Conservation (phyloP, 2,888 invertebrate genomes). For the Thalpophila matura region DNA sequence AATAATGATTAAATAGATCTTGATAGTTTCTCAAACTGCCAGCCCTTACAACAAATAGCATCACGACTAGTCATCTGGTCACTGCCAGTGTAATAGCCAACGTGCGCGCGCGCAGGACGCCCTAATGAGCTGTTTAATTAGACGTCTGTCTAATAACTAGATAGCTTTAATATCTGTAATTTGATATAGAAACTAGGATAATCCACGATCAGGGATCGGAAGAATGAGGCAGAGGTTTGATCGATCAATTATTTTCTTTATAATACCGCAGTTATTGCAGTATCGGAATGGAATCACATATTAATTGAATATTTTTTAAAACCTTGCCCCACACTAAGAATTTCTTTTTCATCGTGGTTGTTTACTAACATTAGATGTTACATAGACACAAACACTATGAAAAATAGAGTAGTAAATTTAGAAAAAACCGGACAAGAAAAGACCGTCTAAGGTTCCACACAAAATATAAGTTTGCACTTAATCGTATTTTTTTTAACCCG, state of each 20-base stretch:
- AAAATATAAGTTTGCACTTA: no score
- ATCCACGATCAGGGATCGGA: not conserved
- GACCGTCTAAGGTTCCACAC: no score
- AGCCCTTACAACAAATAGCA: slow-evolving; percentile 57
- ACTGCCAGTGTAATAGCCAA: slow-evolving; percentile 57
- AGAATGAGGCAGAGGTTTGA: slow-evolving; percentile 14
- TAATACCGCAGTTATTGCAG: no score
- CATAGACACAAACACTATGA: no score
- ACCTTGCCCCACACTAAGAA: no score
- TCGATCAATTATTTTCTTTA: not conserved
- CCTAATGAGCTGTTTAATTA: slow-evolving; percentile 63
- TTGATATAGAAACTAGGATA: slow-evolving; percentile 49
- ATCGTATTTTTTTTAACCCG: no score
- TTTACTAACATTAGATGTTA: no score
- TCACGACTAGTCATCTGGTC: slow-evolving; percentile 61
- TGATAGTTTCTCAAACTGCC: slow-evolving; percentile 21
- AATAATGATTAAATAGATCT: not conserved
- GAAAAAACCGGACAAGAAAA: no score
- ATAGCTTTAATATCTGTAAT: slow-evolving; percentile 55
- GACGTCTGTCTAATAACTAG: slow-evolving; percentile 55
- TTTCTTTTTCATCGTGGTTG: not conserved
- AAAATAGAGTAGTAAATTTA: no score
- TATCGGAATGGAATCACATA: no score
- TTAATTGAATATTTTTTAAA: no score
- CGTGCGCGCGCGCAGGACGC: slow-evolving; percentile 58